Base-by-base conservation (phyloP, 2,113 vertebrate species). In the Cyphomyrus plagiostoma region DNA sequence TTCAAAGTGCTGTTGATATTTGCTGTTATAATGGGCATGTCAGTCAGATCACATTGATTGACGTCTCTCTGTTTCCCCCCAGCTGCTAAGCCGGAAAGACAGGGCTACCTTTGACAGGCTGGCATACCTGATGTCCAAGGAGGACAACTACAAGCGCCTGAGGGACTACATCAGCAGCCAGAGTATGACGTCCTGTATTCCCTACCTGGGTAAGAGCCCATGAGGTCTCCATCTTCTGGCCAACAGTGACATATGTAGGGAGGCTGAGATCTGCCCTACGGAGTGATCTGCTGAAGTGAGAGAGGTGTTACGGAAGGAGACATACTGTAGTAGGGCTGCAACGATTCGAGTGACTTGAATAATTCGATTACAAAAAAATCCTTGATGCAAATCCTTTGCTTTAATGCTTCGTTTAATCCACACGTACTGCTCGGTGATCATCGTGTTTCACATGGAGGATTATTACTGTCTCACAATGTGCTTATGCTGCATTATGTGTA, bases 151-250 rank as follows among this genome's bases (percentile, higher is more conserved):
- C 93, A 99, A 98, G 94, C 97, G 98, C 52, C 97, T 99, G 92
- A 96, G 98, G 94, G 97, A 99, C 93, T 98, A 97, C 93, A 98
- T 99, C 93, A 97, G 96, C 95, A 99, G 97, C 95, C 97, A 99
- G 96, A 99, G 99, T 96, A 99, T 99, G 98, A 98, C 97, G 89
- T 98, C 98, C 39, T 99, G 98, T 91, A 99, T 99, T 94, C 98
- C 98, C 11, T 99, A 99, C 94, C 95, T 99, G 94, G 98, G 98
- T 99, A 97, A 96, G 94, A 89, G 19, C 91, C 90, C 35, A 23
- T 5, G 6, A 45, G 62, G n/a, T 30, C 62, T 5, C n/a, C 77
- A 21, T 45, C 13, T 45, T 82, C 39, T 82, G 35, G 77, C 39
- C 19, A 26, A 17, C 39, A 17, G 77, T 82, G 42, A 45, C 77